phyloP scores from a whole-genome alignment of 2,113 vertebrate species.

The Scopus umbretta region DNA sequence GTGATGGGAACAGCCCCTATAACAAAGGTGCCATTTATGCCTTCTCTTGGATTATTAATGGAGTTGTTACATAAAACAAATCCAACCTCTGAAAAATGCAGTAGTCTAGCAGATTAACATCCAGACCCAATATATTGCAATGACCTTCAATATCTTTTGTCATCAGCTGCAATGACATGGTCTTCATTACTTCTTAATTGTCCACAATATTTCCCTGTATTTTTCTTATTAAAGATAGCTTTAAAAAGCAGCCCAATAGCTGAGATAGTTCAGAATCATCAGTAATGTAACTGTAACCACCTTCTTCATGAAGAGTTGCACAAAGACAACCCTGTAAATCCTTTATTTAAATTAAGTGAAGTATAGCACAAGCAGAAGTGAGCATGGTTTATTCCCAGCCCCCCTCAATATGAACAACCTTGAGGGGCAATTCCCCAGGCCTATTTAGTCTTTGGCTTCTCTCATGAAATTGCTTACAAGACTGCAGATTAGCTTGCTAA shows the following conservation, averaged over 20 bases:
- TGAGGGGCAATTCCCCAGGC: not conserved
- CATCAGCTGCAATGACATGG: not conserved
- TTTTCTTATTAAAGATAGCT: slow-evolving; percentile 21
- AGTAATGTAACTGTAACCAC: not conserved
- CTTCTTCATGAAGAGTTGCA: not conserved
- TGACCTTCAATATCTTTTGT: slow-evolving; percentile 5
- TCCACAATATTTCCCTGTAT: not conserved
- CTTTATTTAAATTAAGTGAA: not conserved
- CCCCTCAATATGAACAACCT: not conserved
- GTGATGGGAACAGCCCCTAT: not conserved
- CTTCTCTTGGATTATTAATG: not conserved
- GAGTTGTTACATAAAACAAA: slow-evolving; percentile 14
- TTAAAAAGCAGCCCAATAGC: not conserved
- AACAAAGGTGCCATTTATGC: not conserved
- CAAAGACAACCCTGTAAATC: not conserved
- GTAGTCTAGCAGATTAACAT: not conserved
- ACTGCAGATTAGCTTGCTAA: not conserved
- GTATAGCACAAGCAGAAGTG: not conserved
- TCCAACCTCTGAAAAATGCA: not conserved
- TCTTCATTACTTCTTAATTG: slow-evolving; percentile 44
- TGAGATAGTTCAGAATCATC: not conserved
- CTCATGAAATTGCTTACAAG: not conserved
- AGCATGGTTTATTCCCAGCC: not conserved
- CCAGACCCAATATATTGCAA: not conserved
- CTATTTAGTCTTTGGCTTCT: not conserved